A percentile compares a stretch with the other conserved stretches of the same genome.
phyloP scores from a whole-genome alignment of 2,797 vertebrate species.

The Jordanella pulchra region DNA sequence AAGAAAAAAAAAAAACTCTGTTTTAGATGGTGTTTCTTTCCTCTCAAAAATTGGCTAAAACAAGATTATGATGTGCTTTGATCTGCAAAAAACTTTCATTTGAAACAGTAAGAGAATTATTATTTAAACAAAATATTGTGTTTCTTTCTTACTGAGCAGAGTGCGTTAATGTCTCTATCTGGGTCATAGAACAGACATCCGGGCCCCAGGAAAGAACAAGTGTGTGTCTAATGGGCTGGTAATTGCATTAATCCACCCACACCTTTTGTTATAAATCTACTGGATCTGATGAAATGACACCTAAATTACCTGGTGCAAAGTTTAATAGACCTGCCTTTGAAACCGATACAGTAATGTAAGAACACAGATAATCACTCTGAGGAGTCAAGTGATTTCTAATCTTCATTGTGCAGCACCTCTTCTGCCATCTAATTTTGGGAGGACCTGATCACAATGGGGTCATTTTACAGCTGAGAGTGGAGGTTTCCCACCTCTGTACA shows the following conservation, averaged over 20 bases:
- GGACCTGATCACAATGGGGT: slow-evolving; percentile 54
- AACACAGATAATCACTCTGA: slow-evolving; percentile 43
- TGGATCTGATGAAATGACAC: slow-evolving; percentile 25
- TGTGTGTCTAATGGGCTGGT: slow-evolving; percentile 35
- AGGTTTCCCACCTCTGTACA: slow-evolving; percentile 45
- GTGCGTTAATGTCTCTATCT: neutral
- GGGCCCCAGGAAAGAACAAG: slow-evolving; percentile 28
- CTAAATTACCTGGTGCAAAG: slow-evolving; percentile 24
- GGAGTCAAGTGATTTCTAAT: slow-evolving; percentile 63
- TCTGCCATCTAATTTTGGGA: slow-evolving; percentile 50
- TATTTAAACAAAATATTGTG: slow-evolving; percentile 9
- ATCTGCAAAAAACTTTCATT: slow-evolving; percentile 25
- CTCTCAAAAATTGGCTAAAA: neutral
- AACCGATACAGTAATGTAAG: slow-evolving; percentile 58
- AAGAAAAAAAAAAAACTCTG: neutral
- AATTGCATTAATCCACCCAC: slow-evolving; percentile 50
- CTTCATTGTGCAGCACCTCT: slow-evolving; percentile 54
- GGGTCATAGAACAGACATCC: neutral
- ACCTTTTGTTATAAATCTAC: slow-evolving; percentile 18
- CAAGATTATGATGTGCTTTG: slow-evolving; percentile 33
- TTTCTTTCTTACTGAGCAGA: slow-evolving; percentile 19
- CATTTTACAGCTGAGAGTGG: slow-evolving; percentile 40
- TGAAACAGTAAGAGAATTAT: slow-evolving; percentile 35
- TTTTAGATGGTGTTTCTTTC: neutral
- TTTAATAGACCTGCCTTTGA: slow-evolving; percentile 60